phyloP scores from a whole-genome alignment of 2,113 vertebrate genomes.

The Tenrec ecaudatus region DNA sequence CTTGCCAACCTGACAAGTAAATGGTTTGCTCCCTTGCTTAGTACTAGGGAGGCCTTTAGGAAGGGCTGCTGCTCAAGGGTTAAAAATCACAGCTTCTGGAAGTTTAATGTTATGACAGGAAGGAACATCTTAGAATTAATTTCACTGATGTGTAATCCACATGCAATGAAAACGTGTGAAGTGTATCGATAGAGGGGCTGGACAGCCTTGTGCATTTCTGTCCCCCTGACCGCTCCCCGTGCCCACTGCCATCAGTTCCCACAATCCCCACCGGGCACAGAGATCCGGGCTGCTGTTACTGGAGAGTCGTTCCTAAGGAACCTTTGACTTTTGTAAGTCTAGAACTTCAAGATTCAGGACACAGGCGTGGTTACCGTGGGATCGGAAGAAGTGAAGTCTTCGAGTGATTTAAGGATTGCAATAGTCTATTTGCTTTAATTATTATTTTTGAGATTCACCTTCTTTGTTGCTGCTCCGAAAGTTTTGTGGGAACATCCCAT shows the following conservation, averaged over 20 bases:
- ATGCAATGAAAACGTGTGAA: constrained; percentile 54
- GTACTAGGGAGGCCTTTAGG: neutral
- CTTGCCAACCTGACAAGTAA: neutral
- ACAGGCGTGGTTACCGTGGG: constrained; percentile 21
- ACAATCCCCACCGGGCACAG: neutral
- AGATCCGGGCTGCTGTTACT: neutral
- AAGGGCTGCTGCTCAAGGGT: neutral
- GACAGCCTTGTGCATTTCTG: neutral
- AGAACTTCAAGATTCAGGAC: neutral
- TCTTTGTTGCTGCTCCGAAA: neutral
- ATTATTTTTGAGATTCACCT: constrained; percentile 33
- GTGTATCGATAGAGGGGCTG: neutral
- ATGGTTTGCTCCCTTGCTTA: neutral
- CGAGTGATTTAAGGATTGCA: constrained; percentile 26
- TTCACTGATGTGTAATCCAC: constrained; percentile 1
- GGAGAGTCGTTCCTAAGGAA: neutral
- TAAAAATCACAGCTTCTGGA: constrained; percentile 30
- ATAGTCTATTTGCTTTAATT: constrained; percentile 33
- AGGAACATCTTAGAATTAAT: neutral
- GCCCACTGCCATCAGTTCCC: neutral
- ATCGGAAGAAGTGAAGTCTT: constrained; percentile 37
- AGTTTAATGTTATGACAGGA: constrained; percentile 36
- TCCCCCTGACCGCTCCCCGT: neutral
- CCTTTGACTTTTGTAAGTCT: neutral
- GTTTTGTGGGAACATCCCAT: too few relatives aligned